Conservation (phyloP, 2,888 invertebrate genomes). For the Lasioglossum oenotherae region DNA sequence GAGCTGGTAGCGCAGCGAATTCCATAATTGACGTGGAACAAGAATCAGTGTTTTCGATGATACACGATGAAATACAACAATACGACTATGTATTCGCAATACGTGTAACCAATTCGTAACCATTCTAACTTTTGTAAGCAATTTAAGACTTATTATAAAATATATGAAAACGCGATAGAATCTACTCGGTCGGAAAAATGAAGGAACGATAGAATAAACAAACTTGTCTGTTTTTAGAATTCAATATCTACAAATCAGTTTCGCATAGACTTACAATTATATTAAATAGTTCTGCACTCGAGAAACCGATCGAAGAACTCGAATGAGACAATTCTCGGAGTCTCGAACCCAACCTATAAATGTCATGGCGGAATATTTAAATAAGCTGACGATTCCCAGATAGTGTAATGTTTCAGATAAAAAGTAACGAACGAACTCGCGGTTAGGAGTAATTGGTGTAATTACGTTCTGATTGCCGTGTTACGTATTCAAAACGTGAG, state of each 20-base stretch:
- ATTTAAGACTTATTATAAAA: too few species aligned
- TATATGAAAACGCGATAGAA: neutral
- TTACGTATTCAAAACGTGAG: constrained; percentile 3
- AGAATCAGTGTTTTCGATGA: neutral
- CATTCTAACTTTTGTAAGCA: neutral
- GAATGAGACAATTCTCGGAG: neutral
- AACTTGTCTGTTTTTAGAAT: neutral
- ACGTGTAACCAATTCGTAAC: neutral
- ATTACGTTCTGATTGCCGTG: constrained; percentile 15
- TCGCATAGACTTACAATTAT: neutral
- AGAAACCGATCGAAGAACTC: neutral
- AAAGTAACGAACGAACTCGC: neutral
- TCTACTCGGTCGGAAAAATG: neutral
- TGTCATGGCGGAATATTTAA: neutral
- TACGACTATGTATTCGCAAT: neutral
- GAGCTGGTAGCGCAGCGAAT: neutral
- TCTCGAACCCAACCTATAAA: neutral
- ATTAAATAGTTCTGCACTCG: neutral
- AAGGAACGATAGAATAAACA: neutral
- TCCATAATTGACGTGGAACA: constrained; percentile 7
- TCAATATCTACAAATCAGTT: neutral
- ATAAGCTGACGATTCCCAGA: neutral
- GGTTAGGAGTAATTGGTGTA: neutral
- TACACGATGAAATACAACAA: neutral
- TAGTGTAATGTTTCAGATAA: constrained; percentile 26